Conservation (phyloP, 2,888 invertebrate genomes). For the Caenorhabditis macrosperma region DNA sequence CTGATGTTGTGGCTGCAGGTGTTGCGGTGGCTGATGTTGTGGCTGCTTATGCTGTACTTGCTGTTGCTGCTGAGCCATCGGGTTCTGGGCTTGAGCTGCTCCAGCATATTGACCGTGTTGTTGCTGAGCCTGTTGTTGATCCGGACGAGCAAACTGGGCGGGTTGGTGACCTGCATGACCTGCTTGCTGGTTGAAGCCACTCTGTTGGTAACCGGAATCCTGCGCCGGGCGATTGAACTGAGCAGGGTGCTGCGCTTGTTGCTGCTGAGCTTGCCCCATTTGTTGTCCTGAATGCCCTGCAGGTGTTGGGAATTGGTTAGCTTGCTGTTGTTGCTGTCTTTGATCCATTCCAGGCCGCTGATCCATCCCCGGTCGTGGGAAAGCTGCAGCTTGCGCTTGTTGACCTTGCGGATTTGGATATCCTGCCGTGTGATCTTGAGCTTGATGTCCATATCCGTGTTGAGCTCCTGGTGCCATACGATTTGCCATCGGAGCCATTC, state of each 20-base stretch:
- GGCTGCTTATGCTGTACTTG: slow-evolving; percentile 27
- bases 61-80: no score
- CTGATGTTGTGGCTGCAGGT: not conserved
- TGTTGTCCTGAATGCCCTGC: not conserved
- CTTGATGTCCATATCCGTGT: slow-evolving; percentile 10
- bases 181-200: not conserved
- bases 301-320: not conserved
- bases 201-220: not conserved
- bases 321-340: slow-evolving; percentile 1
- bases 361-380: not conserved
- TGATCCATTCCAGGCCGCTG: slow-evolving; percentile 3
- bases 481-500: slow-evolving; percentile 11
- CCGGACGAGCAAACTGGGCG: not conserved
- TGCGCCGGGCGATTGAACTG: not conserved
- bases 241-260: slow-evolving; percentile 12
- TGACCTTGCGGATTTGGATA: not conserved
- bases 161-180: slow-evolving; percentile 11
- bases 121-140: slow-evolving; percentile 15
- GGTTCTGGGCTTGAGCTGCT: no score
- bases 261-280: slow-evolving; percentile 22
- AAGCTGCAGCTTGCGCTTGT: not conserved
- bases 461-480: not conserved
- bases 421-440: not conserved
- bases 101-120: slow-evolving; percentile 3
- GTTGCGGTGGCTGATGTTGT: slow-evolving; percentile 31